Evolutionary conservation across 2,797 vertebrate genomes (phyloP).

Genomic region (Luscinia megarhynchos): DNA sequence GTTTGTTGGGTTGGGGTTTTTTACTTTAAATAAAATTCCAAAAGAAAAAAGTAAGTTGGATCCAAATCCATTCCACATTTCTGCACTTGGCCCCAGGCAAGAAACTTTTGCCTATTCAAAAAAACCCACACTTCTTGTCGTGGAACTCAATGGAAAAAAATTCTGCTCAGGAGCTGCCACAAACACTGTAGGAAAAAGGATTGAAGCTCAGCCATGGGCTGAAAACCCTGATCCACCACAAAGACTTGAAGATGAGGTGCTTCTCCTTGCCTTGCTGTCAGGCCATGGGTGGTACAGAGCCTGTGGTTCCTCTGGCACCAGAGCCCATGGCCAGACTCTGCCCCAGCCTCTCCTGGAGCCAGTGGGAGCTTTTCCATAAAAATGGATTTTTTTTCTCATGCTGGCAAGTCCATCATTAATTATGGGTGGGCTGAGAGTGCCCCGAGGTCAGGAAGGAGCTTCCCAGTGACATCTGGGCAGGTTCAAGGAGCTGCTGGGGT

Average conservation of each 20-base stretch:
- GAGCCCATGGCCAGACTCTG: not conserved
- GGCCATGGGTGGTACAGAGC: not conserved
- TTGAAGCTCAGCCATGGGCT: not conserved
- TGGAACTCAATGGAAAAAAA: not conserved
- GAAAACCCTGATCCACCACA: not conserved
- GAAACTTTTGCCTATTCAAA: not conserved
- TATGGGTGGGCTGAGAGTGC: not conserved
- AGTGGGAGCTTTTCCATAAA: not conserved
- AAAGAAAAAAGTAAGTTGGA: not conserved
- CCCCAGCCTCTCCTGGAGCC: not conserved
- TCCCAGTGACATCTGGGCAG: not conserved
- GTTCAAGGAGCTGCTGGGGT: not conserved
- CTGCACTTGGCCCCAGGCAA: not conserved
- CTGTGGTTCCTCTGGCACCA: not conserved
- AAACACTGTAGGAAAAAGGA: not conserved
- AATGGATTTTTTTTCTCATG: rapidly evolving
- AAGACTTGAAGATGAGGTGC: not conserved
- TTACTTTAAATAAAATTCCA: slow-evolving; percentile 21
- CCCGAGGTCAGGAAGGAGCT: not conserved
- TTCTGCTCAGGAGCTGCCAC: not conserved
- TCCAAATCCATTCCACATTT: slow-evolving; percentile 45
- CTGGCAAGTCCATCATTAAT: not conserved
- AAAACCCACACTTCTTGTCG: not conserved
- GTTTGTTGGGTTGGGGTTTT: not conserved
- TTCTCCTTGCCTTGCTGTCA: not conserved